A percentile compares a stretch with the other conserved stretches of the same genome.
Evolutionary conservation across 2,113 vertebrate genomes (phyloP).

Genomic region (Jaculus jaculus): DNA sequence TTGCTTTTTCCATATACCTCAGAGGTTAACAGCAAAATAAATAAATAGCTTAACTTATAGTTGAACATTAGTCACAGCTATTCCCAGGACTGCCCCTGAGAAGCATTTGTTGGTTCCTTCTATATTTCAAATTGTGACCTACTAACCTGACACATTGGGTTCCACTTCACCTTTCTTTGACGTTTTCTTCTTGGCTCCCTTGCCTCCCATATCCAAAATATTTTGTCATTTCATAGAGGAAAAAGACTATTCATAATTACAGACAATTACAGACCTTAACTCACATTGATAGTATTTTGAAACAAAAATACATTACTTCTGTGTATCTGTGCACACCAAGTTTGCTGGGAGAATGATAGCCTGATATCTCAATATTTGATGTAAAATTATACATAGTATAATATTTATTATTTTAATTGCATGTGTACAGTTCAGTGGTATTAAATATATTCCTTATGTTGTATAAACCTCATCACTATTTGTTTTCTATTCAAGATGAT

Average conservation of each 20-base stretch:
- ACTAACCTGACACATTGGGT: not conserved
- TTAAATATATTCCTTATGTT: not conserved
- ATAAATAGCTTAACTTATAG: not conserved
- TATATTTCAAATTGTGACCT: not conserved
- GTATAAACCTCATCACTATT: not conserved
- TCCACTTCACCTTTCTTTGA: not conserved
- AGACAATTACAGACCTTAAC: not conserved
- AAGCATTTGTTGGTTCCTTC: not conserved
- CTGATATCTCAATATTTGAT: not conserved
- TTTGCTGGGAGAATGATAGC: not conserved
- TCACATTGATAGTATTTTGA: not conserved
- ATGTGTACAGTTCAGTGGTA: not conserved
- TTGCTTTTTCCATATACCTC: not conserved
- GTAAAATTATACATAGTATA: not conserved
- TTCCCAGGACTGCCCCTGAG: not conserved
- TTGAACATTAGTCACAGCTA: not conserved
- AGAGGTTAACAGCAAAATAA: not conserved
- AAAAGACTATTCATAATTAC: not conserved
- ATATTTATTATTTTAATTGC: not conserved
- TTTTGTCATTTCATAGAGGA: not conserved
- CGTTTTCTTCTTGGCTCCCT: not conserved
- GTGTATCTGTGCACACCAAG: not conserved
- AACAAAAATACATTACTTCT: not conserved
- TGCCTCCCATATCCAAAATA: not conserved
- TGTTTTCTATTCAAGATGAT: not conserved